Conservation (phyloP, 2,888 invertebrate genomes). For the Cancer borealis region DNA sequence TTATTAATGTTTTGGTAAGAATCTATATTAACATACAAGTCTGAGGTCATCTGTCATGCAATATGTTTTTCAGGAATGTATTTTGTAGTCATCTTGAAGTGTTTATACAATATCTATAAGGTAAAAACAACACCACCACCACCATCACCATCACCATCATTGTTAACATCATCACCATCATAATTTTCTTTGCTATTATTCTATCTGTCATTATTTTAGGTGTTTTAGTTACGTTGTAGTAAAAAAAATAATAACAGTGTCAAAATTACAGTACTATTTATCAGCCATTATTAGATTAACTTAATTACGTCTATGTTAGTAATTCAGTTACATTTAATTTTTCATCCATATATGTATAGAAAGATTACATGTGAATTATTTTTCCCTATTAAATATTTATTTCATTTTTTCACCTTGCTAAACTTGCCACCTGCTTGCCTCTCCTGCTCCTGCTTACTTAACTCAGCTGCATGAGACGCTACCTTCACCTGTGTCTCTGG, state of each 20-base stretch:
- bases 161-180: neutral
- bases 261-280: neutral
- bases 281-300: neutral
- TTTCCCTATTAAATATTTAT: too few relatives aligned
- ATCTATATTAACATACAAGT: too few relatives aligned
- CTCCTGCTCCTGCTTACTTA: neutral
- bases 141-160: too few relatives aligned
- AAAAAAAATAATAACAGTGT: neutral
- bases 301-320: neutral
- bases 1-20: too few relatives aligned
- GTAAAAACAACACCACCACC: too few relatives aligned
- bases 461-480: too few relatives aligned
- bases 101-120: too few relatives aligned
- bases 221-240: neutral
- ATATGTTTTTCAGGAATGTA: too few relatives aligned
- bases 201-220: neutral
- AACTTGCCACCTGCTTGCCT: neutral
- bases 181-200: neutral
- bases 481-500: too few relatives aligned
- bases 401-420: neutral
- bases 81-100: too few relatives aligned
- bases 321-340: neutral
- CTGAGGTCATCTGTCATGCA: too few relatives aligned
- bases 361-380: too few relatives aligned
- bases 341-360: neutral